These are phyloP conservation scores for Nemapogon koenigi DNA, from an alignment of 2,888 invertebrate genomes.

Conservation along the genomic window DNA sequence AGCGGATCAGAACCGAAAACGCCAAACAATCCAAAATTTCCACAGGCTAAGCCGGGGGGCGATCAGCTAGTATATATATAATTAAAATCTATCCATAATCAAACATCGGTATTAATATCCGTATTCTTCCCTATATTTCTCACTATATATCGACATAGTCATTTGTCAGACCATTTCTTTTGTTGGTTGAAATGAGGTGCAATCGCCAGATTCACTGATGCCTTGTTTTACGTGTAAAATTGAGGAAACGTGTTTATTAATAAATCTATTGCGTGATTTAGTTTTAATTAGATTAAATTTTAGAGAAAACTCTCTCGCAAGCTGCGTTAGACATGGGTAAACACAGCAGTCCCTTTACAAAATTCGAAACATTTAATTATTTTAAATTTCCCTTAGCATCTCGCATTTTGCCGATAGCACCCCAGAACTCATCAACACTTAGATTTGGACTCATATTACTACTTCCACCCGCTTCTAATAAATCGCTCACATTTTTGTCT, in stretches of 20 bases:
- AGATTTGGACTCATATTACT: too few species aligned
- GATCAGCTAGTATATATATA: too few species aligned
- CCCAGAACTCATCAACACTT: not conserved
- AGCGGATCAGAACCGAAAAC: too few species aligned
- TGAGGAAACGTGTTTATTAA: slow-evolving; percentile 12
- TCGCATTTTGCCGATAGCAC: not conserved
- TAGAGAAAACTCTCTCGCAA: slow-evolving; percentile 12
- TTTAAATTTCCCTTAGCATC: not conserved
- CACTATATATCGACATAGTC: too few species aligned
- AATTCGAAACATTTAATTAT: not conserved
- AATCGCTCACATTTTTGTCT: slow-evolving; percentile 1
- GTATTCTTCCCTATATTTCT: too few species aligned
- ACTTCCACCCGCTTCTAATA: slow-evolving; percentile 2
- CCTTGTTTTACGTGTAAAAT: slow-evolving; percentile 12
- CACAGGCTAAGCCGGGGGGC: too few species aligned
- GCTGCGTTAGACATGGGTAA: slow-evolving; percentile 13
- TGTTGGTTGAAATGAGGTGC: slow-evolving; percentile 7
- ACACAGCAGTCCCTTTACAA: not conserved
- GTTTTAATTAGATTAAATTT: slow-evolving; percentile 12
- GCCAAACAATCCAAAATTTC: too few species aligned
- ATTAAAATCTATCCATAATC: too few species aligned
- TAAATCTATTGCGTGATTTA: slow-evolving; percentile 11
- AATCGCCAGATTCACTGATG: slow-evolving; percentile 5
- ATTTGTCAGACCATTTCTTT: too few species aligned
- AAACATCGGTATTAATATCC: too few species aligned